Conservation (phyloP, 2,888 invertebrate species). For the Perithous albicinctus region DNA sequence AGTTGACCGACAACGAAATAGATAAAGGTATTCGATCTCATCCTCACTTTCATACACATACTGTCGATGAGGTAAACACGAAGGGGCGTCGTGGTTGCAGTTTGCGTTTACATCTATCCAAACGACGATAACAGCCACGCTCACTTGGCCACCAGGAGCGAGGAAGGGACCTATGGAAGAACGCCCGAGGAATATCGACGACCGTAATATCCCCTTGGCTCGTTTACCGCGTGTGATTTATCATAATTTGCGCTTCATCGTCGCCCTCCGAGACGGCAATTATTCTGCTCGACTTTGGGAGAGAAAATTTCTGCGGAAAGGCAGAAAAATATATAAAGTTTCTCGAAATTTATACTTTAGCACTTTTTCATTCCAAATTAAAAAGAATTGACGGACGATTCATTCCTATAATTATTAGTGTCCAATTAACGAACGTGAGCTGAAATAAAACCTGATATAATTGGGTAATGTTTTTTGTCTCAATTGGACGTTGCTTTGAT, state of each 20-base stretch:
- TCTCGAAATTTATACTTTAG: not conserved
- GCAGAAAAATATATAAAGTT: not conserved
- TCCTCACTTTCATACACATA: not conserved
- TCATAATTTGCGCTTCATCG: constrained; percentile 46
- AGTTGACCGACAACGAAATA: constrained; percentile 52
- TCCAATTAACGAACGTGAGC: not conserved
- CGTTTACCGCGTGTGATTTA: constrained; percentile 34
- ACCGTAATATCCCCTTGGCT: constrained; percentile 19
- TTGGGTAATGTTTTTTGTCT: not conserved
- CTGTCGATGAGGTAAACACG: constrained; percentile 10
- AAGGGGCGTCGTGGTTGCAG: constrained; percentile 17
- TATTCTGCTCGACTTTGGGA: not conserved
- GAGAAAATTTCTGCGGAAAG: not conserved
- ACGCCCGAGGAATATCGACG: constrained; percentile 52
- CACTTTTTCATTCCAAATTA: not conserved
- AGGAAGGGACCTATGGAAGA: constrained; percentile 16
- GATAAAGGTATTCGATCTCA: constrained; percentile 59
- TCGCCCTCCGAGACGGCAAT: constrained; percentile 1
- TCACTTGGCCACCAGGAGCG: not conserved
- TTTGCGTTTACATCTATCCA: constrained; percentile 44
- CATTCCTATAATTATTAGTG: not conserved
- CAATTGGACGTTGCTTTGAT: not conserved
- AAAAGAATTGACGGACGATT: not conserved
- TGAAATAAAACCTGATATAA: not conserved
- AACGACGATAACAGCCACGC: constrained; percentile 46